Base-by-base conservation (phyloP, 2,113 vertebrate genomes). In the Telmatochromis sp. region DNA sequence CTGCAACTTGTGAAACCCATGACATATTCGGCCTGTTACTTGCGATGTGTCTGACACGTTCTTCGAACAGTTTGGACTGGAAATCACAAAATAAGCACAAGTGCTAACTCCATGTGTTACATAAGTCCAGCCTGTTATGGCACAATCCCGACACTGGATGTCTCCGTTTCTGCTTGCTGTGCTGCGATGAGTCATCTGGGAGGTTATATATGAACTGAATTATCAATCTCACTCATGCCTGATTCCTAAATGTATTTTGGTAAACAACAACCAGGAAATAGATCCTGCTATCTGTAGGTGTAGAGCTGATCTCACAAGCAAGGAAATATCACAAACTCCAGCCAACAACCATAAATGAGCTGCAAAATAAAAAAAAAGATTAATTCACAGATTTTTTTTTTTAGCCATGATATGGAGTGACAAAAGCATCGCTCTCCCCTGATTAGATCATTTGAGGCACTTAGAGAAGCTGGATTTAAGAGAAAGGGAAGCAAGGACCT, bases 81-180 rank as follows among this genome's bases (percentile, higher is more conserved):
- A 85, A 92, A 86, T 35, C 81, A 85, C 87, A 91, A 79, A 80
- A 83, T 65, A 60, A 92, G 70, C 81, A 49, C 35, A 84, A 81
- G 89, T 23, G 63, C 90, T 86, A 93, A 90, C 81, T 89, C 91
- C 51, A 89, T 86, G 81, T 92, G 93, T 96, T 95, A 94, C 93
- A 89, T 95, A 95, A 95, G 89, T 73, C 7, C 23, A 17, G 7
- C 9, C 10, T 91, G 89, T 86, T 68, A 11, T 86, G 45, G n/a
- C 68, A 81, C 35, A 26, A 26, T 28, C 70, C 58, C 47, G 65
- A 86, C 95, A 90, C 94, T 94, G 87, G 95, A 88, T 93, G 94
- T 89, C 94, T 90, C 93, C 88, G 88, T 87, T 94, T 73, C 81
- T 81, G 35, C 53, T 28, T 63, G 60, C 89, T 58, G 35, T 31